Conservation (phyloP, 2,113 vertebrate genomes). For the Zeus faber region DNA sequence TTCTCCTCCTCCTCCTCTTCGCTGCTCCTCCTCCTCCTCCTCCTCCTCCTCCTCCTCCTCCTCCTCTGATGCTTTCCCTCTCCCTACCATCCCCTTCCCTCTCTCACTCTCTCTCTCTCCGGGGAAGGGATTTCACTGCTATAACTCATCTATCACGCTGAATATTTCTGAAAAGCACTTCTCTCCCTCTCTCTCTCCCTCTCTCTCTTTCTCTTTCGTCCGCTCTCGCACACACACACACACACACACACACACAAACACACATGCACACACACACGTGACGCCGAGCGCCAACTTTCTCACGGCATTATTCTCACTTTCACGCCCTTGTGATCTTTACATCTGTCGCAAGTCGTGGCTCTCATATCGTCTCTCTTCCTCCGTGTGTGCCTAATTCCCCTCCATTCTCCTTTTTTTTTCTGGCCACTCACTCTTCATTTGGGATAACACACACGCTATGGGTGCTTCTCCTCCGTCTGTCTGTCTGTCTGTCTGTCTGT, state of each 20-base stretch:
- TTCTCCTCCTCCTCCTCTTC: conserved; percentile 21
- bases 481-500: too few relatives aligned
- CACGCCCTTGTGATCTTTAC: conserved; percentile 37
- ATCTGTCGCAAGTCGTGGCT: conserved; percentile 27
- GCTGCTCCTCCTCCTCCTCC: conserved; percentile 1
- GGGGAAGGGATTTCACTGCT: conserved; percentile 55
- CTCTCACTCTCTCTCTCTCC: conserved; percentile 22
- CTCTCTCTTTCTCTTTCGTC: too few relatives aligned
- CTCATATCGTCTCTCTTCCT: conserved; percentile 24
- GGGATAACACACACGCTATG: background rate
- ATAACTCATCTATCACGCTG: conserved; percentile 60
- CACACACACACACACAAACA: background rate
- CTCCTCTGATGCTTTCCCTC: conserved; percentile 5
- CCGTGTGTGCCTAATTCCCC: conserved; percentile 17
- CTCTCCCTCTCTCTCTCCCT: too few relatives aligned
- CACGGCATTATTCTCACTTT: conserved; percentile 47
- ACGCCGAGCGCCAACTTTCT: conserved; percentile 39
- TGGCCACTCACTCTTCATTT: conserved; percentile 13
- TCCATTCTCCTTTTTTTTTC: conserved; percentile 3
- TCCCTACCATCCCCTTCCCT: background rate
- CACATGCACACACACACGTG: background rate
- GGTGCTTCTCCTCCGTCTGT: too few relatives aligned
- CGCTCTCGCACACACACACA: conserved; percentile 16
- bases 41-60: conserved; percentile 17
- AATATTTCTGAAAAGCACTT: conserved; percentile 53